These are phyloP conservation scores for Drosophila pullipes DNA, from an alignment of 2,888 invertebrate genomes.

Conservation along the genomic window DNA sequence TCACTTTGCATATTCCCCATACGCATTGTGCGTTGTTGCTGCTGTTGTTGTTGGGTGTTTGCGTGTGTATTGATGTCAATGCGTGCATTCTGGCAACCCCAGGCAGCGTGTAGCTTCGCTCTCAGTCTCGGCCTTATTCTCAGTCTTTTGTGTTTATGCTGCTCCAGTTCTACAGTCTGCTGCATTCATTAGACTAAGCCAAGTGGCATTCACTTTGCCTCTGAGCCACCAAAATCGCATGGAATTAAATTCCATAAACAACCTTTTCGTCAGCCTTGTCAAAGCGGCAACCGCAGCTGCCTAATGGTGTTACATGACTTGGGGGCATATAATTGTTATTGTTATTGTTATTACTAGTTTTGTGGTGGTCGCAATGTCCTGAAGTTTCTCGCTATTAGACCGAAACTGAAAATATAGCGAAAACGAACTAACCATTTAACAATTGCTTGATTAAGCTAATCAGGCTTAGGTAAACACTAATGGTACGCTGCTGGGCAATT, in stretches of 20 bases:
- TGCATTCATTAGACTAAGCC: conserved; percentile 78
- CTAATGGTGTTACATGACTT: conserved; percentile 74
- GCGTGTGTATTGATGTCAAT: conserved; percentile 58
- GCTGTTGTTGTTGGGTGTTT: neutral
- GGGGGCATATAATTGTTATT: conserved; percentile 58
- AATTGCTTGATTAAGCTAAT: conserved; percentile 33
- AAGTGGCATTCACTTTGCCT: conserved; percentile 59
- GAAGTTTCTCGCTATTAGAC: conserved; percentile 6
- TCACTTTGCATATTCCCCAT: conserved; percentile 52
- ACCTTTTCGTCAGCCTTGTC: conserved; percentile 10
- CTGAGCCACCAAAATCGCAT: conserved; percentile 31
- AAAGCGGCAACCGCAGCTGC: conserved; percentile 23
- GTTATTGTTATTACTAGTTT: conserved; percentile 40
- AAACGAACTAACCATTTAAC: conserved; percentile 31
- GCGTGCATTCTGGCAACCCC: conserved; percentile 65
- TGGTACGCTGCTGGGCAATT: conserved; percentile 35
- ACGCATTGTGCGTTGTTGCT: conserved; percentile 37
- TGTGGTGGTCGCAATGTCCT: conserved; percentile 10
- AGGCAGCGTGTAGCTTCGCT: conserved; percentile 5
- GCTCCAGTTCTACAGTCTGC: conserved; percentile 76
- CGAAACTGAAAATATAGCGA: conserved; percentile 23
- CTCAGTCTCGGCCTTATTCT: conserved; percentile 18
- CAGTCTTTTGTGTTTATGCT: conserved; percentile 68
- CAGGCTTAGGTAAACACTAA: conserved; percentile 25
- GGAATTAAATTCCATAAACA: conserved; percentile 73